A percentile compares a stretch with the other conserved stretches of the same genome.
Evolutionary conservation across 2,113 vertebrate genomes (phyloP).

Genomic region (Suricata suricatta): DNA sequence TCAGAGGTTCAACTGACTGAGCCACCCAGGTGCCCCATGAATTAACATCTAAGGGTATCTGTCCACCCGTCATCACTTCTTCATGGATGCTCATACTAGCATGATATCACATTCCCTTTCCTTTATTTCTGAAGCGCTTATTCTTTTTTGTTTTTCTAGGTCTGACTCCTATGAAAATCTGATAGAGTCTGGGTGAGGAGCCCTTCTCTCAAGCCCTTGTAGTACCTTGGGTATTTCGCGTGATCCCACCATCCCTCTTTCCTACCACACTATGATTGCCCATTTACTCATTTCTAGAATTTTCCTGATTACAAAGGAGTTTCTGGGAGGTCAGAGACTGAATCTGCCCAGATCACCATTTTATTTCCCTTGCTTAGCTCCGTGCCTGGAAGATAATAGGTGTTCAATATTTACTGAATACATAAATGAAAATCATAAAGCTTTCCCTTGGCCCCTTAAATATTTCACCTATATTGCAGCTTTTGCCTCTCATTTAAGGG

Average conservation of each 20-base stretch:
- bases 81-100: background rate
- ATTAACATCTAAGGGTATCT: background rate
- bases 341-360: background rate
- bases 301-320: background rate
- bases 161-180: background rate
- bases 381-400: background rate
- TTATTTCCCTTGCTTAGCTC: background rate
- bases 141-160: background rate
- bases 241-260: background rate
- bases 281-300: background rate
- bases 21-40: background rate
- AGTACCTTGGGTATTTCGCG: fast-evolving
- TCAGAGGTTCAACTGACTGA: too few species aligned
- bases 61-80: background rate
- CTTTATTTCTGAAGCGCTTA: background rate
- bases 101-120: background rate
- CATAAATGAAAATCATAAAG: background rate
- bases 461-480: background rate
- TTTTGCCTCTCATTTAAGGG: background rate
- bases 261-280: background rate
- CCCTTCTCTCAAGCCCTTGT: background rate
- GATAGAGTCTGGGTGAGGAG: background rate
- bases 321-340: background rate
- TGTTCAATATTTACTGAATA: background rate
- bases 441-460: background rate